Percentiles rank a stretch among this genome's conserved stretches.
Evolutionary conservation across 1,140 invertebrate genomes (phyloP).

Genomic region (Aphelinus atriplicis): DNA sequence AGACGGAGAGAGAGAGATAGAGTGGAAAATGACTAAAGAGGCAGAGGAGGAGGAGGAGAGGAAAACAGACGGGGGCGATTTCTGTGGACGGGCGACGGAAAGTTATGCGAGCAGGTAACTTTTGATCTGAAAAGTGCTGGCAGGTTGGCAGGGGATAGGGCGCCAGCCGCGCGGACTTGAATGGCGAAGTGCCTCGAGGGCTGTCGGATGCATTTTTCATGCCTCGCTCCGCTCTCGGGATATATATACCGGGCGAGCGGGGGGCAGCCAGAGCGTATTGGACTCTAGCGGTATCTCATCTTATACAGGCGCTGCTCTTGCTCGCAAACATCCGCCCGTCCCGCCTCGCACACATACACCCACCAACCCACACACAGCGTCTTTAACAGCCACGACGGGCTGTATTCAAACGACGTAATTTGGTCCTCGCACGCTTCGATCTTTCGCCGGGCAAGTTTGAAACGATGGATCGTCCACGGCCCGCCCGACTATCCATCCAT

Average conservation of each 20-base stretch:
- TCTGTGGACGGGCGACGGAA: conserved; percentile 35
- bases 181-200: conserved; percentile 57
- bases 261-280: background rate
- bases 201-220: conserved; percentile 64
- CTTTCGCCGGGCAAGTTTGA: background rate
- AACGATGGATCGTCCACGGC: conserved; percentile 46
- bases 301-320: background rate
- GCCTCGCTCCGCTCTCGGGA: conserved; percentile 40
- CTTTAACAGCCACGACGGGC: conserved; percentile 31
- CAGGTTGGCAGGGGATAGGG: conserved; percentile 54
- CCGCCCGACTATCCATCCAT: conserved; percentile 43
- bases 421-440: conserved; percentile 29
- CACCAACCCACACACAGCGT: background rate
- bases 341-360: background rate
- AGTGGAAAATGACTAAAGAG: background rate
- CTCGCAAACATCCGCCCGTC: no score
- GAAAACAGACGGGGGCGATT: conserved; percentile 1
- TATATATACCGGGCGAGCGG: conserved; percentile 27
- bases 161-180: conserved; percentile 47
- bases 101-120: conserved; percentile 59
- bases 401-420: conserved; percentile 58
- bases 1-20: background rate
- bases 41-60: background rate
- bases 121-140: conserved; percentile 62
- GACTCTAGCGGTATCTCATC: conserved; percentile 25